Conservation (phyloP, 1,140 invertebrate species). For the Coelopa frigida region DNA sequence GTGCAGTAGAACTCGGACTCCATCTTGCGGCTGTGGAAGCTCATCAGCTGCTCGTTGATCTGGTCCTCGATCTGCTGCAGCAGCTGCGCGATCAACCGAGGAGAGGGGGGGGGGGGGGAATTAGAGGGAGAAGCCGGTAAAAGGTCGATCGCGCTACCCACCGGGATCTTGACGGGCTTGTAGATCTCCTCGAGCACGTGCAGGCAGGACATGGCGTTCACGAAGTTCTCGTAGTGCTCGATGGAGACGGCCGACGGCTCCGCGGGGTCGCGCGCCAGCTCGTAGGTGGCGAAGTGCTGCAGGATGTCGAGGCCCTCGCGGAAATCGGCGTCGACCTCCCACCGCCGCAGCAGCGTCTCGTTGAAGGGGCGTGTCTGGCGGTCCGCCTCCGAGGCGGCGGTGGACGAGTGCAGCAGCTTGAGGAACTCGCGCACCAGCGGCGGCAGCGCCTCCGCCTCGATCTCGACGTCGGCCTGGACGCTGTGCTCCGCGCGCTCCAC, state of each 20-base stretch:
- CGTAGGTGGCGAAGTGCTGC: background rate
- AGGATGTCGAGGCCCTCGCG: conserved; percentile 12
- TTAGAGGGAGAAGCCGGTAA: too few species aligned
- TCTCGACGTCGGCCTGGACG: conserved; percentile 21
- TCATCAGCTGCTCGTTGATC: conserved; percentile 26
- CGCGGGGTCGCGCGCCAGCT: background rate
- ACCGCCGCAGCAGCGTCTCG: conserved; percentile 4
- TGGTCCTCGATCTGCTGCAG: conserved; percentile 19
- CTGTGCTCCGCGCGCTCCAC: conserved; percentile 13
- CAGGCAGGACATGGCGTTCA: conserved; percentile 24
- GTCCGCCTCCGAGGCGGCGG: background rate
- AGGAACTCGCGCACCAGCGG: conserved; percentile 4
- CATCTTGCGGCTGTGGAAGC: conserved; percentile 24
- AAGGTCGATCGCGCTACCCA: conserved; percentile 12
- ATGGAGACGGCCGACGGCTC: background rate
- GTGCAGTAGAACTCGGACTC: conserved; percentile 36
- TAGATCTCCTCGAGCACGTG: conserved; percentile 20
- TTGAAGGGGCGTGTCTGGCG: background rate
- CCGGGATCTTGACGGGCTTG: conserved; percentile 18
- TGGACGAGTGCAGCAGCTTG: conserved; percentile 6
- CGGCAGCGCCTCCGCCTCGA: conserved; percentile 22
- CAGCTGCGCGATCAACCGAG: too few species aligned
- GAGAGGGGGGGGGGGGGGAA: too few species aligned
- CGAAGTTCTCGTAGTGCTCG: conserved; percentile 30
- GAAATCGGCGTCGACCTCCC: conserved; percentile 9